These are phyloP conservation scores for Mesocentrotus franciscanus DNA, from an alignment of 53 echinoderm and acorn worm species.

Conservation along the genomic window DNA sequence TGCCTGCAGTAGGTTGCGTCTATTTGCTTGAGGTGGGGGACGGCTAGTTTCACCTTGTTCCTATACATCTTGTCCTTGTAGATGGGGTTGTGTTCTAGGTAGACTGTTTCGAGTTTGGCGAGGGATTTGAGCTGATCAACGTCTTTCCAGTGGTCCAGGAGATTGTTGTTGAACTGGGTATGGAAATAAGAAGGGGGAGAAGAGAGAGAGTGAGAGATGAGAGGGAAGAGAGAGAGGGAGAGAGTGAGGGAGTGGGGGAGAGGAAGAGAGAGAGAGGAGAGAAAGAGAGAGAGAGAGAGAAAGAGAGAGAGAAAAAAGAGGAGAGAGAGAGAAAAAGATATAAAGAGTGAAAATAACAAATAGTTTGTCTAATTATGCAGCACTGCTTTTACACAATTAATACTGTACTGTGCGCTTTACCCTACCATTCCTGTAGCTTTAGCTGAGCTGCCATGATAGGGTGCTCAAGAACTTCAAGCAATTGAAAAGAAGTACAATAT, in stretches of 20 bases:
- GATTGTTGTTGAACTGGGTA: slow-evolving; percentile 90
- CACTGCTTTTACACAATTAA: no score
- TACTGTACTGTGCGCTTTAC: no score
- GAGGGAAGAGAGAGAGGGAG: background rate
- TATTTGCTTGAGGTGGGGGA: slow-evolving; percentile 85
- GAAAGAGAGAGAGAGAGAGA: background rate
- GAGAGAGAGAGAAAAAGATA: background rate
- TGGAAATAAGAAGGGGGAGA: background rate
- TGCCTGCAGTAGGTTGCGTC: slow-evolving; percentile 85
- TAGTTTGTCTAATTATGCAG: no score
- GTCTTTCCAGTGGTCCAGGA: slow-evolving; percentile 82
- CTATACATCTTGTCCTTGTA: slow-evolving; percentile 91
- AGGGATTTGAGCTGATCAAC: slow-evolving; percentile 81
- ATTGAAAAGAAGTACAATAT: no score
- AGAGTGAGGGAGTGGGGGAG: background rate
- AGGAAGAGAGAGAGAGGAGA: background rate
- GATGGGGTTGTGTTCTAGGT: slow-evolving; percentile 96
- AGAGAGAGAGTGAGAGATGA: background rate
- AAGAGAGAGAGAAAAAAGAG: background rate
- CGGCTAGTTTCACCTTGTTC: slow-evolving; percentile 85
- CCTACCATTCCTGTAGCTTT: no score
- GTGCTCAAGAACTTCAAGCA: no score
- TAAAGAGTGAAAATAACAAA: no score
- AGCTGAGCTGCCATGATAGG: no score
- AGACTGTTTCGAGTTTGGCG: slow-evolving; percentile 79